Percentiles rank a stretch among this genome's conserved stretches.
Evolutionary conservation across 2,888 invertebrate species (phyloP).

Genomic region (Girardia tigrina): DNA sequence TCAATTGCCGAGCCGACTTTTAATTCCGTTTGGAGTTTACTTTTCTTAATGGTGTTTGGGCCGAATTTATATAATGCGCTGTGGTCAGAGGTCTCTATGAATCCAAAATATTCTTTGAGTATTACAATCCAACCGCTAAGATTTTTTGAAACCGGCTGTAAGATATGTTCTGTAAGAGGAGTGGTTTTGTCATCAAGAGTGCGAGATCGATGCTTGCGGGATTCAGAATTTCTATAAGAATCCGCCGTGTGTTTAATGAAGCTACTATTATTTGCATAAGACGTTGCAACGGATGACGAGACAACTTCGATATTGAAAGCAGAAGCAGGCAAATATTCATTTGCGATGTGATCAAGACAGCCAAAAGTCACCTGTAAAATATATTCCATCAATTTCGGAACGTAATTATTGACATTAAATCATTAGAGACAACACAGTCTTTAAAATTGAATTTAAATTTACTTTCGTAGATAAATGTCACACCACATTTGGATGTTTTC

Average conservation of each 20-base stretch:
- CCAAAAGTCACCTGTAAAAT: neutral
- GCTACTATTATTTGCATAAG: neutral
- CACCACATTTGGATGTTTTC: too few relatives aligned
- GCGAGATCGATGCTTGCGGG: neutral
- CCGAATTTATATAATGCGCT: neutral
- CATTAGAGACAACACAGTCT: too few relatives aligned
- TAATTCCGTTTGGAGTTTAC: neutral
- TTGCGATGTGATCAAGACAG: neutral
- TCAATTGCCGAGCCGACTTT: neutral
- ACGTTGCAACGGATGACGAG: neutral
- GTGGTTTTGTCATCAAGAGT: neutral
- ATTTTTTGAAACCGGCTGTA: neutral
- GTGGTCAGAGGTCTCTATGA: neutral
- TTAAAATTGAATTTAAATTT: too few relatives aligned
- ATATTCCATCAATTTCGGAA: too few relatives aligned
- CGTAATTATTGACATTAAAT: too few relatives aligned
- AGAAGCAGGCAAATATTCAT: neutral
- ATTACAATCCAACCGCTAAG: conserved; percentile 9
- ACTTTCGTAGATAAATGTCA: too few relatives aligned
- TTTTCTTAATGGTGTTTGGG: neutral
- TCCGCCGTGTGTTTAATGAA: neutral
- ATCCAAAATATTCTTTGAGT: neutral
- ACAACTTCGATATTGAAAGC: neutral
- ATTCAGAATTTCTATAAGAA: neutral
- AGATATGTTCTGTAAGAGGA: neutral